Base-by-base conservation (phyloP, 1,140 invertebrate genomes). In the Theocolax elegans region DNA sequence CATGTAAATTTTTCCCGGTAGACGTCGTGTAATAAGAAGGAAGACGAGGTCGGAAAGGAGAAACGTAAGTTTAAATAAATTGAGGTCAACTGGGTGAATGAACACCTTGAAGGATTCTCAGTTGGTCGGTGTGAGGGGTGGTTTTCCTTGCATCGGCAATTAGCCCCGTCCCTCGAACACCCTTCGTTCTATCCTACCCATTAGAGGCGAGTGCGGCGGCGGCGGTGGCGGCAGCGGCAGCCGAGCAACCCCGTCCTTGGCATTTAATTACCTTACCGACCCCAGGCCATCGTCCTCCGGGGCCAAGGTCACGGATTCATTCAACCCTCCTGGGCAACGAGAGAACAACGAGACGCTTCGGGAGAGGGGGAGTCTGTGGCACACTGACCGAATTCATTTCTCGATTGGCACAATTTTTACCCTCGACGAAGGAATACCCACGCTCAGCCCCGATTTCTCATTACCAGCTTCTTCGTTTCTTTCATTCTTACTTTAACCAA, bases 231-330 rank as follows among this genome's bases (percentile, higher is more conserved):
- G 42, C 62, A 56, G 58, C 71, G 40, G 66, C 75, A 4, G 10
- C 23, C 80, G 77, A 79, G 75, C 81, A 81, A 83, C 82, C 81
- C 81, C 82, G 77, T 84, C 80, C 81, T 77, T 77, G 79, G 83
- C 80, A 84, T 83, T 84, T 84, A 84, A 84, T 84, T 84, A 84
- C 82, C 81, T 83, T 78, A 74, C 80, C 65, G 53, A 67, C 80
- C 83, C 83, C 80, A 81, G 81, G 81, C 78, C 76, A 79, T 77
- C 76, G 76, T 76, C 79, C 79, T 80, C 79, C 76, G 78, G 71
- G 82, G 81, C 82, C 83, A 85, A 85, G 83, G 83, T 83, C 82
- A 81, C 80, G 80, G 83, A 80, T 67, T 79, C 82, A 83, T 83
- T 85, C 81, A 85, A 77, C 77, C 76, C 77, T 76, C 51, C 29